Percentiles rank a stretch among this genome's conserved stretches.
Conservation (phyloP, 35 echinoderm and acorn worm genomes). For the Anneissia japonica region DNA sequence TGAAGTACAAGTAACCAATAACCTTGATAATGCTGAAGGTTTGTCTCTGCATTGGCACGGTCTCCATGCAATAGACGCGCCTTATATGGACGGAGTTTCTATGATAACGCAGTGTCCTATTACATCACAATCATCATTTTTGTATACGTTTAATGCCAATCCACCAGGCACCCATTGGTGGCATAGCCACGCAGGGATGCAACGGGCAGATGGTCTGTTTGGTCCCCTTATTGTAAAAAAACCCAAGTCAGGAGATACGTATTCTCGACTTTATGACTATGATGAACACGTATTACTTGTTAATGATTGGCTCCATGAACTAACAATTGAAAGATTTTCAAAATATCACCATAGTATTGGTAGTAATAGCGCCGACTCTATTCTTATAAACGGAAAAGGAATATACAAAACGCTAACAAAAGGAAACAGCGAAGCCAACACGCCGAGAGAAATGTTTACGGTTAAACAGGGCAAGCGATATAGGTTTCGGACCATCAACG, state of each 20-base stretch:
- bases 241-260: background rate
- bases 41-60: constrained; percentile 74
- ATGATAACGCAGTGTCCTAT: constrained; percentile 72
- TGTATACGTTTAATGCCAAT: constrained; percentile 29
- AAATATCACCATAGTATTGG: constrained; percentile 41
- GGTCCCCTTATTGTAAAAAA: constrained; percentile 69
- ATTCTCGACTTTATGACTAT: constrained; percentile 34
- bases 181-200: constrained; percentile 65
- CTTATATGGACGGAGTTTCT: constrained; percentile 69
- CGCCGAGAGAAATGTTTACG: background rate
- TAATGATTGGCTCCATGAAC: constrained; percentile 70
- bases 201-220: constrained; percentile 72
- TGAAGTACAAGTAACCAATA: constrained; percentile 52
- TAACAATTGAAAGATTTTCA: constrained; percentile 61
- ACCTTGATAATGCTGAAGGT: constrained; percentile 53
- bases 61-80: constrained; percentile 32
- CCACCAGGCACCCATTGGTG: constrained; percentile 43
- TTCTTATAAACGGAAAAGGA: background rate
- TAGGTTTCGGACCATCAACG: background rate
- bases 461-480: background rate
- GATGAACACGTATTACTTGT: constrained; percentile 63
- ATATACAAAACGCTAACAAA: background rate
- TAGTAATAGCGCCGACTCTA: background rate
- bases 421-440: background rate
- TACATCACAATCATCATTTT: background rate